Conservation (phyloP, 2,888 invertebrate species). For the Cerastoderma edule region DNA sequence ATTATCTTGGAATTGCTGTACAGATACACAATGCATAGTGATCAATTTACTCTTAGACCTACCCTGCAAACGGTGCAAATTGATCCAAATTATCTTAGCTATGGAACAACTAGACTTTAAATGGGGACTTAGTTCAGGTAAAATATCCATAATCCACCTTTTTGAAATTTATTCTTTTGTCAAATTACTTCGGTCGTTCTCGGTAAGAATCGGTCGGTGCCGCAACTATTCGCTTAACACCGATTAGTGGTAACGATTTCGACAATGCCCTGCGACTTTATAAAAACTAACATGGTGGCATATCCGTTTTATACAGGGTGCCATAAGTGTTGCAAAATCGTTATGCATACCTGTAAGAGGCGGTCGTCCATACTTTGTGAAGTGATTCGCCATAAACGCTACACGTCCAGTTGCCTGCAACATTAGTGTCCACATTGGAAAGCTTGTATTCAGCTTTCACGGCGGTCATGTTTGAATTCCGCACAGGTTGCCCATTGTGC, state of each 20-base stretch:
- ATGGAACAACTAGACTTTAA: too few relatives aligned
- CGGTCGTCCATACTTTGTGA: conserved; percentile 36
- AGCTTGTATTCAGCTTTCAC: conserved; percentile 7
- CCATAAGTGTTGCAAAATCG: not conserved
- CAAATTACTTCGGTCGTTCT: too few relatives aligned
- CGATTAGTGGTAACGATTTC: not conserved
- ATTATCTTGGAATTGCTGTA: too few relatives aligned
- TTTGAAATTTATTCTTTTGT: too few relatives aligned
- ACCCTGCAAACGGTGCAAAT: too few relatives aligned
- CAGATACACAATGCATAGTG: too few relatives aligned
- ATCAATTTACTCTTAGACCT: too few relatives aligned
- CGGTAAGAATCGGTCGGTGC: too few relatives aligned
- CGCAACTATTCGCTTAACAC: not conserved
- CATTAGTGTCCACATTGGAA: conserved; percentile 1
- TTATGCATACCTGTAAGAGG: conserved; percentile 28
- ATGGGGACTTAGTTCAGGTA: too few relatives aligned
- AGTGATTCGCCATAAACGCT: conserved; percentile 20
- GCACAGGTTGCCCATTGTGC: conserved; percentile 25
- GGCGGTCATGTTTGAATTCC: not conserved
- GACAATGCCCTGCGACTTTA: not conserved
- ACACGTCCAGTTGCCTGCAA: conserved; percentile 47
- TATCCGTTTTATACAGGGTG: not conserved
- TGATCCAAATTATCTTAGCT: too few relatives aligned
- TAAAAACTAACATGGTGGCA: not conserved
- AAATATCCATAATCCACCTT: too few relatives aligned